Conservation (phyloP, 2,888 invertebrate species). For the Meganola albula region DNA sequence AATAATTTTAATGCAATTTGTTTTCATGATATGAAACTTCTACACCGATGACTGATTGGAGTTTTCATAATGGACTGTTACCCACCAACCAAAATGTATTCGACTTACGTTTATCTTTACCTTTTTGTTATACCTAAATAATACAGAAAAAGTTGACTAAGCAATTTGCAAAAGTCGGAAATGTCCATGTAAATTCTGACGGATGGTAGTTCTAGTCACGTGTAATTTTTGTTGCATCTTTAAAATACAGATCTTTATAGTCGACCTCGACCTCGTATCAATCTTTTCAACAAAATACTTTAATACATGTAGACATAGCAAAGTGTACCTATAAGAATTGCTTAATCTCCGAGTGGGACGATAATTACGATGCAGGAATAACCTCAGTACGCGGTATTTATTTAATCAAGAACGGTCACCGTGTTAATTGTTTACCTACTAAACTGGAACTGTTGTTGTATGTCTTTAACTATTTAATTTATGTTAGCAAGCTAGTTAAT, state of each 20-base stretch:
- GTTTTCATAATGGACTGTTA: too few relatives aligned
- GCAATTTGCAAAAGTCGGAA: too few relatives aligned
- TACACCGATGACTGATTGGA: too few relatives aligned
- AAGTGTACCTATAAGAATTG: constrained; percentile 15
- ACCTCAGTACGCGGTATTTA: constrained; percentile 34
- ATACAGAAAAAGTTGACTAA: too few relatives aligned
- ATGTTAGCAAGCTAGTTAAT: too few relatives aligned
- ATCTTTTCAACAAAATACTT: constrained; percentile 13
- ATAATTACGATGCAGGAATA: constrained; percentile 31
- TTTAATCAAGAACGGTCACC: constrained; percentile 43
- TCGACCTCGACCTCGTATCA: constrained; percentile 14
- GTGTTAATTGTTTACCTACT: constrained; percentile 37
- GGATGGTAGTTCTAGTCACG: not conserved
- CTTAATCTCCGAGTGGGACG: constrained; percentile 35
- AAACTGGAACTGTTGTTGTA: constrained; percentile 27
- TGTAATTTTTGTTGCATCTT: constrained; percentile 11
- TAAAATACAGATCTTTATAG: constrained; percentile 14
- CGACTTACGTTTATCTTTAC: too few relatives aligned
- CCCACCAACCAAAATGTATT: too few relatives aligned
- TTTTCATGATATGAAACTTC: too few relatives aligned
- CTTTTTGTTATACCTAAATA: too few relatives aligned
- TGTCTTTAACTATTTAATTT: too few relatives aligned
- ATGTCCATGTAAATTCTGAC: too few relatives aligned
- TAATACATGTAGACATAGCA: constrained; percentile 6
- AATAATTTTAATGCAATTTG: too few relatives aligned